phyloP scores from a whole-genome alignment of 1,140 invertebrate species.

The Galendromus occidentalis region DNA sequence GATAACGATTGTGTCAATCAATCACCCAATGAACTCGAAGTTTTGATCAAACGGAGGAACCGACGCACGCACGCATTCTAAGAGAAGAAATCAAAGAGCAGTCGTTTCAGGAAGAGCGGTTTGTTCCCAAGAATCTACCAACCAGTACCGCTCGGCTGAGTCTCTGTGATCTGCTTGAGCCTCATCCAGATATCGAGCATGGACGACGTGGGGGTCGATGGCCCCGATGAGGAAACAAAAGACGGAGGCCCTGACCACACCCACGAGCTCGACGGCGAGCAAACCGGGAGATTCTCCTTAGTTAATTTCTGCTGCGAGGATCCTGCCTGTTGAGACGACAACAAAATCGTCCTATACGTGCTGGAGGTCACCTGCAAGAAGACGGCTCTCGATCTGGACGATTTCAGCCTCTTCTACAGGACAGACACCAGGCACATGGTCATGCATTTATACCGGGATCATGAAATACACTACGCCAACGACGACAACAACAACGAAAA shows the following conservation, averaged over 20 bases:
- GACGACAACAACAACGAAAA: background rate
- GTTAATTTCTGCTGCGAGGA: too few species aligned
- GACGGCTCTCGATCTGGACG: background rate
- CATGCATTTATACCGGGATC: background rate
- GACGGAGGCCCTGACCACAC: conserved; percentile 30
- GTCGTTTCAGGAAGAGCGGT: too few species aligned
- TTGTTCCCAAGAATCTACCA: too few species aligned
- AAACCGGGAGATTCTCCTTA: background rate
- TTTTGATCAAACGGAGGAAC: too few species aligned
- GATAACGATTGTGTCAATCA: too few species aligned
- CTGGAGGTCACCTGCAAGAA: conserved; percentile 6
- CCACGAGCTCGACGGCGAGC: background rate
- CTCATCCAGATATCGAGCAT: conserved; percentile 19
- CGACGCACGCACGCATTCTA: too few species aligned
- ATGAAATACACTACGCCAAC: background rate
- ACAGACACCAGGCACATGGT: background rate
- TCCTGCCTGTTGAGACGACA: background rate
- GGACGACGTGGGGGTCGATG: conserved; percentile 39
- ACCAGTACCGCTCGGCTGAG: conserved; percentile 11
- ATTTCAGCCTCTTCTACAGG: background rate
- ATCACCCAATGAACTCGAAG: too few species aligned
- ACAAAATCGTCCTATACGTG: conserved; percentile 3
- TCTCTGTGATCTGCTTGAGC: conserved; percentile 16
- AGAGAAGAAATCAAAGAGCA: too few species aligned
- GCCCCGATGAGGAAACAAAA: conserved; percentile 39